phyloP scores from a whole-genome alignment of 2,113 vertebrate genomes.

The Atlantisia rogersi region DNA sequence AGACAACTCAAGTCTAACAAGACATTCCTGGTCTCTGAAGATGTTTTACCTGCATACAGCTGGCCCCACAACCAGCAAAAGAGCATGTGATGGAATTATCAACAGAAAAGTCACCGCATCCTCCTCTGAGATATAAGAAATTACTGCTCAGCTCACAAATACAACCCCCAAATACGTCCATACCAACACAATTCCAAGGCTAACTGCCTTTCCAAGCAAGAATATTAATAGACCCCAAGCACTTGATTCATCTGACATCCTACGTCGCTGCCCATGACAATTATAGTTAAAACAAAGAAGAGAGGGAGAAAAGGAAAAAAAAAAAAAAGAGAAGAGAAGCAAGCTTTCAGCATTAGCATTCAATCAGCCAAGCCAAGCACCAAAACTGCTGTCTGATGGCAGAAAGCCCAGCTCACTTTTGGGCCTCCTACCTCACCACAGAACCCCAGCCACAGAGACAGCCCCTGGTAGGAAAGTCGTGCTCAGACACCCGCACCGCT shows the following conservation, averaged over 20 bases:
- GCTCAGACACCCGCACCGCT: neutral
- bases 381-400: neutral
- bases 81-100: accelerated
- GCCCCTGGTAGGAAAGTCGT: neutral
- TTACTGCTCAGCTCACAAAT: neutral
- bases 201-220: neutral
- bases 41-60: neutral
- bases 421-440: neutral
- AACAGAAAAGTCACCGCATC: neutral
- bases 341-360: neutral
- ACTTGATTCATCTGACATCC: neutral
- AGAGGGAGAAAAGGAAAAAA: neutral
- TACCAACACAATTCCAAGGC: neutral
- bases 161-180: neutral
- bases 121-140: neutral
- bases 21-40: neutral
- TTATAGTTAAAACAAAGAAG: neutral
- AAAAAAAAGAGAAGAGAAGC: no score
- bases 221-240: neutral
- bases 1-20: neutral
- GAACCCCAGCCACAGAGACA: neutral
- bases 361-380: neutral
- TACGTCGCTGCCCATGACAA: neutral
- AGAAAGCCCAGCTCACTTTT: neutral
- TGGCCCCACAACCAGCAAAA: neutral